Percentiles rank a stretch among this genome's conserved stretches.
phyloP scores from a whole-genome alignment of 2,888 invertebrate species.

The Siphlonurus alternatus region DNA sequence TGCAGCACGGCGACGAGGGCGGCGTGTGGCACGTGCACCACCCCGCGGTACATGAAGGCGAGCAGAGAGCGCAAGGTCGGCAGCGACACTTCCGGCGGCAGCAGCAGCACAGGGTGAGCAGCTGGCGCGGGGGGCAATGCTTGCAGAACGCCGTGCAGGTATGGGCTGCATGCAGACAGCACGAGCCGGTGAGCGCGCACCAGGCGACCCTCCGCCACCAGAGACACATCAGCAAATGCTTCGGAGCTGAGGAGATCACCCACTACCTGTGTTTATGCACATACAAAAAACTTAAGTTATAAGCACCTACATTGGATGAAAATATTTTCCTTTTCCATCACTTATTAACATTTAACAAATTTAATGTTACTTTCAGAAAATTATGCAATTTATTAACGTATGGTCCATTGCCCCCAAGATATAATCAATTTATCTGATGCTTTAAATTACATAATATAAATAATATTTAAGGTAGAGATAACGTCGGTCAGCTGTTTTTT shows the following conservation, averaged over 20 bases:
- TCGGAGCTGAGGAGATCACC: slow-evolving; percentile 47
- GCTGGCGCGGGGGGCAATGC: slow-evolving; percentile 26
- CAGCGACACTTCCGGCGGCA: slow-evolving; percentile 65
- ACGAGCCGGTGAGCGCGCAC: slow-evolving; percentile 75
- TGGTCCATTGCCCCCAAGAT: no score
- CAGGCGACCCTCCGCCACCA: slow-evolving; percentile 62
- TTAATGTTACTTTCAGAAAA: no score
- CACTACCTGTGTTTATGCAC: background rate
- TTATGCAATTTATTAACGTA: no score
- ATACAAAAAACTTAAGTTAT: background rate
- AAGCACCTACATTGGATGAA: background rate
- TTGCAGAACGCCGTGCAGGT: slow-evolving; percentile 37
- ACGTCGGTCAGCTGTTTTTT: no score
- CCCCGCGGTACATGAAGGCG: slow-evolving; percentile 74
- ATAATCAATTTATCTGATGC: no score
- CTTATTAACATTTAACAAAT: no score
- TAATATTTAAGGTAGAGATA: no score
- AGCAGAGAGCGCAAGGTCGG: slow-evolving; percentile 64
- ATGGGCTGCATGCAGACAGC: slow-evolving; percentile 62
- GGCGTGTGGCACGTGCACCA: slow-evolving; percentile 72
- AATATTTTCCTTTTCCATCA: no score
- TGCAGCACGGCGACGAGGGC: slow-evolving; percentile 62
- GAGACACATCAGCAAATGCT: slow-evolving; percentile 63
- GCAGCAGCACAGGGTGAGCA: slow-evolving; percentile 37
- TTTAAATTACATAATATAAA: no score